Base-by-base conservation (phyloP, 2,888 invertebrate species). In the Pegoplata infirma region DNA sequence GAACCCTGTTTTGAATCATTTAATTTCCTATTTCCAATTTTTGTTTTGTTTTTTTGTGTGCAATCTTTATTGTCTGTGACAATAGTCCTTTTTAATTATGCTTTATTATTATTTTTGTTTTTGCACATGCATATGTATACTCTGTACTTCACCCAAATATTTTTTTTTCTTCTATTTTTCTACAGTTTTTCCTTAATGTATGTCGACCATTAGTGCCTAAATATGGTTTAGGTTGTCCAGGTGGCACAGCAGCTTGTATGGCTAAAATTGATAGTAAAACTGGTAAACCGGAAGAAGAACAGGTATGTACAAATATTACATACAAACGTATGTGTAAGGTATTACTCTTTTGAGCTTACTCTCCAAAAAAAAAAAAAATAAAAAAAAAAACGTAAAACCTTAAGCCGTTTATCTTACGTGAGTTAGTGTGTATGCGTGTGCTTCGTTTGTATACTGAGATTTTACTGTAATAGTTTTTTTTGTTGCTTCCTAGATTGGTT, bases 121-220 rank as follows among this genome's bases (percentile, higher is more conserved):
- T n/a, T n/a, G n/a, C n/a, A n/a, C n/a, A n/a, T n/a, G n/a, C n/a
- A n/a, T n/a, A n/a, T n/a, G n/a, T n/a, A n/a, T n/a, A n/a, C n/a
- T n/a, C n/a, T n/a, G n/a, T n/a, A n/a, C n/a, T n/a, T n/a, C n/a
- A n/a, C n/a, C n/a, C 36, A 21, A 51, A 23, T 51, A 23, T n/a
- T n/a, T n/a, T n/a, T n/a, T n/a, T 51, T 51, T 25, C 40, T 46
- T 51, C n/a, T 56, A 10, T 49, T 53, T 51, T 28, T 55, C 16
- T 46, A 58, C 83, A 89, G 88, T 87, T 88, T 83, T 89, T 85
- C 82, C 81, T 90, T 79, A 90, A 90, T 84, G 89, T 90, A 69
- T 90, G 90, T 82, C 87, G 89, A 81, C 89, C 89, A 81, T 84
- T 90, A 82, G 88, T 89, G 82, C 85, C 89, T 69, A 86, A 86